A percentile compares a stretch with the other conserved stretches of the same genome.
phyloP scores from a whole-genome alignment of 1,140 invertebrate species.

The Neodiprion virginianus region DNA sequence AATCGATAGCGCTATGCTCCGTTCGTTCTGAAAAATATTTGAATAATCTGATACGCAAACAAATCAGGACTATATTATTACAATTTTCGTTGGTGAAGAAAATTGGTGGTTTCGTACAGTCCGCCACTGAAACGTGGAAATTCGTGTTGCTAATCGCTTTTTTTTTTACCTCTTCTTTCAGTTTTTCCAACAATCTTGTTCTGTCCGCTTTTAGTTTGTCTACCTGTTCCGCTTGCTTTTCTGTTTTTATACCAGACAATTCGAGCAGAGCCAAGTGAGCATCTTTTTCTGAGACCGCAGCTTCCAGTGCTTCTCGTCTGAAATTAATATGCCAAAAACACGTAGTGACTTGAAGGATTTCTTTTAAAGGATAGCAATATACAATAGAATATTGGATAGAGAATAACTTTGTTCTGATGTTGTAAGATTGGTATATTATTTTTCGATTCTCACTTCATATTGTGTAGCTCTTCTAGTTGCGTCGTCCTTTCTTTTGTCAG shows the following conservation, averaged over 20 bases:
- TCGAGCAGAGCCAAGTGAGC: slow-evolving; percentile 83
- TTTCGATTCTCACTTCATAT: slow-evolving; percentile 74
- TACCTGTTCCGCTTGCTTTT: slow-evolving; percentile 67
- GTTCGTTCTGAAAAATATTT: slow-evolving; percentile 40
- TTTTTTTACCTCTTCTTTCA: slow-evolving; percentile 71
- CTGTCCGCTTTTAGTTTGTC: slow-evolving; percentile 70
- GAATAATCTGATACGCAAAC: no score
- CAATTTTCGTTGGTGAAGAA: no score
- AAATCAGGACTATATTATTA: no score
- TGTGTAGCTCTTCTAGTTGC: slow-evolving; percentile 77
- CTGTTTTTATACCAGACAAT: slow-evolving; percentile 75
- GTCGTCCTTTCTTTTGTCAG: slow-evolving; percentile 69
- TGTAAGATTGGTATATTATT: slow-evolving; percentile 11
- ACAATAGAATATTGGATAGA: slow-evolving; percentile 31
- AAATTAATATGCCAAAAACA: slow-evolving; percentile 39
- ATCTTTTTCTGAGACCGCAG: slow-evolving; percentile 86
- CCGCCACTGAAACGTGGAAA: no score
- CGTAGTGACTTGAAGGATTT: slow-evolving; percentile 14
- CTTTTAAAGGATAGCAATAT: background rate
- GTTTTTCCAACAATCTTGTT: slow-evolving; percentile 68
- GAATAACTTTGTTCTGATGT: slow-evolving; percentile 20
- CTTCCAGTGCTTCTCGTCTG: slow-evolving; percentile 82
- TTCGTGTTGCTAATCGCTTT: no score
- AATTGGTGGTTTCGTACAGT: no score
- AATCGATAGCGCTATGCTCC: slow-evolving; percentile 44